phyloP scores from a whole-genome alignment of 2,888 invertebrate species.

The Selenia dentaria region DNA sequence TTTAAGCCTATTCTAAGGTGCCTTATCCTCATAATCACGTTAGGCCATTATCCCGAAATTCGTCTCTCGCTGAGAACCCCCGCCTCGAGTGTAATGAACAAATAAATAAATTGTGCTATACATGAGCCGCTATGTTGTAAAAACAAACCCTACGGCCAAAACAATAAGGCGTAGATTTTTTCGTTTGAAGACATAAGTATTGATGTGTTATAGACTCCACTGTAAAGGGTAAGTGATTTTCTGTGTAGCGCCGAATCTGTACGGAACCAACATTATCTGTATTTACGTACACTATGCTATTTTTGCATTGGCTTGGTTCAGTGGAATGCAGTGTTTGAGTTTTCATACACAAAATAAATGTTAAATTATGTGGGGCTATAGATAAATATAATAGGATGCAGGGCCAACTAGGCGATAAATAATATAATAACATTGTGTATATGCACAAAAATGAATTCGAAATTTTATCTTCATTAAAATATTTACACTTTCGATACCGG shows the following conservation, averaged over 20 bases:
- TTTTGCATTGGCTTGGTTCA: conserved; percentile 8
- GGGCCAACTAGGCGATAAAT: no score
- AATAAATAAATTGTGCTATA: conserved; percentile 82
- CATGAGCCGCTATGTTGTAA: conserved; percentile 54
- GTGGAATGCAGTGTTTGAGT: not conserved
- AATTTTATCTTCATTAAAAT: no score
- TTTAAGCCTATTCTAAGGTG: conserved; percentile 31
- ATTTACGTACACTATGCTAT: conserved; percentile 24
- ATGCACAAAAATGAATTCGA: no score
- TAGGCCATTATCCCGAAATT: conserved; percentile 79
- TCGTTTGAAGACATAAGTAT: conserved; percentile 20
- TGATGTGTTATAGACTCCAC: conserved; percentile 60
- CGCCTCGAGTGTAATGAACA: conserved; percentile 76
- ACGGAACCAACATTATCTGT: conserved; percentile 54
- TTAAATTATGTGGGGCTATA: no score
- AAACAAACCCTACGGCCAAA: conserved; percentile 32
- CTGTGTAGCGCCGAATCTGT: conserved; percentile 76
- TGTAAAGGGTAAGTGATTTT: conserved; percentile 84
- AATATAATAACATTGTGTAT: no score
- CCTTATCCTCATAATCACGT: conserved; percentile 46
- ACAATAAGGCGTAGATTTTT: conserved; percentile 24
- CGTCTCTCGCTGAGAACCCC: conserved; percentile 73
- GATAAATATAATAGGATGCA: no score
- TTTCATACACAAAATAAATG: no score
- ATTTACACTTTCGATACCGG: no score